phyloP scores from a whole-genome alignment of 2,113 vertebrate species.

The Ailurus styani region DNA sequence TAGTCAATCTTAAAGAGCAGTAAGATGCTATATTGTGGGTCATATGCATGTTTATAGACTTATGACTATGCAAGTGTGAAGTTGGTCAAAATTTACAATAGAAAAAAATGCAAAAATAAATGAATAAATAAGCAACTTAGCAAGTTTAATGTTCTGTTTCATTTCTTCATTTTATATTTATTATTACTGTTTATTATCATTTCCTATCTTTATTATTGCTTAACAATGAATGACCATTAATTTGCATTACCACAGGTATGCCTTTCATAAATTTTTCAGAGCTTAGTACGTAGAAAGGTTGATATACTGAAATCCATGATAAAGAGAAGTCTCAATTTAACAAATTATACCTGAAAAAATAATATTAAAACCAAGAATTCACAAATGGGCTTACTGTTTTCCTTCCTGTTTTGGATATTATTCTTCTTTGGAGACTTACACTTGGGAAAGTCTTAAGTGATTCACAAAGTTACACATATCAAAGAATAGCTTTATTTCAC shows the following conservation, averaged over 20 bases:
- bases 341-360: neutral
- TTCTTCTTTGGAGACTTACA: neutral
- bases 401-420: neutral
- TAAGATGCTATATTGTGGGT: neutral
- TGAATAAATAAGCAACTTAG: neutral
- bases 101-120: neutral
- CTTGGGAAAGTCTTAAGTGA: neutral
- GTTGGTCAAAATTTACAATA: neutral
- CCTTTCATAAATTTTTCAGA: neutral
- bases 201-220: neutral
- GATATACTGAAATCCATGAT: neutral
- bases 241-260: neutral
- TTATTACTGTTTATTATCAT: neutral
- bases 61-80: neutral
- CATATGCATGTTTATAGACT: neutral
- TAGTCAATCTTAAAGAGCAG: neutral
- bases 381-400: neutral
- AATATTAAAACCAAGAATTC: neutral
- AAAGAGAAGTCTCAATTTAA: neutral
- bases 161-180: slow-evolving; percentile 18
- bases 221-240: neutral
- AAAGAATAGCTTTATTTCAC: neutral
- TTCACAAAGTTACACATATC: neutral
- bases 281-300: neutral
- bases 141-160: neutral